phyloP scores from a whole-genome alignment of 2,888 invertebrate genomes.

The Thalpophila matura region DNA sequence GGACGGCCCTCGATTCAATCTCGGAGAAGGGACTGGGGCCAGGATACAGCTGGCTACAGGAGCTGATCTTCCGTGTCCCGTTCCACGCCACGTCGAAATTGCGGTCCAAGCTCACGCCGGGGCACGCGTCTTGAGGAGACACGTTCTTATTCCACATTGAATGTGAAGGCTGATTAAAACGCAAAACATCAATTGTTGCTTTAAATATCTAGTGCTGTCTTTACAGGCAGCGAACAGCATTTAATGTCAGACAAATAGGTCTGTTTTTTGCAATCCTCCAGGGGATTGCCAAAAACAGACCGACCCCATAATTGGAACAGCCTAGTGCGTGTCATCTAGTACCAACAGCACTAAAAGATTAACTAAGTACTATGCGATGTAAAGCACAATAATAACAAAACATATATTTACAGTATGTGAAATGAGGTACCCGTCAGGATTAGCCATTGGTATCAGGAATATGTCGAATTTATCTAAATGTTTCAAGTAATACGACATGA shows the following conservation, averaged over 20 bases:
- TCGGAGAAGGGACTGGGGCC: conserved; percentile 80
- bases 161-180: background rate
- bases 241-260: too few relatives aligned
- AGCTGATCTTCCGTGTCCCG: conserved; percentile 54
- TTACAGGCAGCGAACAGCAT: too few relatives aligned
- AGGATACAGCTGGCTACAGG: conserved; percentile 80
- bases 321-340: too few relatives aligned
- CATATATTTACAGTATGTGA: conserved; percentile 25
- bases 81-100: conserved; percentile 85
- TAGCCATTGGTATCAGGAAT: conserved; percentile 82
- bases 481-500: conserved; percentile 73
- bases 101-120: conserved; percentile 80
- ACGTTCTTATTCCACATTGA: conserved; percentile 73
- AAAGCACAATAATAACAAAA: background rate
- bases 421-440: conserved; percentile 79
- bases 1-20: conserved; percentile 76
- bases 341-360: too few relatives aligned
- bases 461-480: conserved; percentile 84
- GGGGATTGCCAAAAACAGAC: too few relatives aligned
- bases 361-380: background rate
- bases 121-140: conserved; percentile 78
- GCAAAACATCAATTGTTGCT: too few relatives aligned
- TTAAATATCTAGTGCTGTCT: too few relatives aligned
- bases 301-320: too few relatives aligned
- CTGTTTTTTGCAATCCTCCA: too few relatives aligned